Evolutionary conservation across 2,888 invertebrate genomes (phyloP), one percentile per base, ranked within the genome.

Genomic region (Caenorhabditis japonica): DNA sequence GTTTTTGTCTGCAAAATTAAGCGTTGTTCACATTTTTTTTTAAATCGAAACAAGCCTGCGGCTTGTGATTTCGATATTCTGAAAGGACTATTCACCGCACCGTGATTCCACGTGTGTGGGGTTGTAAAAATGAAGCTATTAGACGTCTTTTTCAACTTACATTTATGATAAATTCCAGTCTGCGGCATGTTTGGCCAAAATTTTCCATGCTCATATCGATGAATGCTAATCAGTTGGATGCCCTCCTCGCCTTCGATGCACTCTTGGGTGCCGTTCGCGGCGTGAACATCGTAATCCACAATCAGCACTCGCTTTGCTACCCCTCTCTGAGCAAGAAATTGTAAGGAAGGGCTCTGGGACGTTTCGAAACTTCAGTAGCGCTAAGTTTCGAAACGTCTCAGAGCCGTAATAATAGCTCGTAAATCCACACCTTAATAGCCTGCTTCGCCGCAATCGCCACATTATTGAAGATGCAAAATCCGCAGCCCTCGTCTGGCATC

Each of bases 381-480:
- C n/a, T n/a, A n/a, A n/a, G n/a, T n/a, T n/a, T n/a, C n/a, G n/a
- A n/a, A n/a, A n/a, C n/a, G n/a, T n/a, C n/a, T n/a, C n/a, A n/a
- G n/a, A n/a, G n/a, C n/a, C n/a, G n/a, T n/a, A n/a, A n/a, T n/a
- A n/a, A n/a, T n/a, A n/a, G n/a, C n/a, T n/a, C n/a, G n/a, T n/a
- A n/a, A n/a, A n/a, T n/a, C n/a, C n/a, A n/a, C 44, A 44, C 19
- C 12, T 44, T 12, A 3, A 64, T 7, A n/a, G 69, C 83, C 34
- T 77, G 72, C n/a, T 80, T 80, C 0, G 97, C 95, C 49, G 97
- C 96, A 83, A 97, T 93, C 55, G 95, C 95, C 69, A 97, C 92
- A 58, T 95, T 94, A 91, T 99, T 99, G 90, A 99, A 99, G 91
- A 95, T 97, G 89, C 97, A 99, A 90, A 97, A 99, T 58, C 97